Conservation (phyloP, 2,888 invertebrate species). For the Sycophila texana region DNA sequence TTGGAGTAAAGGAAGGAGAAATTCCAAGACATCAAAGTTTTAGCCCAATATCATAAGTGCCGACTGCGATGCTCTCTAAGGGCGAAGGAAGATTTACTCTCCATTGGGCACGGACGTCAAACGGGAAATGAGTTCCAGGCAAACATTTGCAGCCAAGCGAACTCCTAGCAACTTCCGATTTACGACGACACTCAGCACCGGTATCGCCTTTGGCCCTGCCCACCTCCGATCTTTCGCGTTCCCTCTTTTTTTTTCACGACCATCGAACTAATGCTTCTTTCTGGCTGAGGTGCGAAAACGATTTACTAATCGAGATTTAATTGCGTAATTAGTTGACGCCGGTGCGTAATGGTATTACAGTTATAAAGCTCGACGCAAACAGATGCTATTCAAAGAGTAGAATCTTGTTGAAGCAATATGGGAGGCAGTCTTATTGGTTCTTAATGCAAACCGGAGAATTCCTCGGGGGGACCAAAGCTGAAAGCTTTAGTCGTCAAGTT, state of each 20-base stretch:
- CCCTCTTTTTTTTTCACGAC: too few relatives aligned
- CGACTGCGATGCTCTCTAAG: slow-evolving; percentile 4
- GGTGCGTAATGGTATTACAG: slow-evolving; percentile 55
- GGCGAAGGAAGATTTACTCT: slow-evolving; percentile 32
- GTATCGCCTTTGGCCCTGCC: background rate
- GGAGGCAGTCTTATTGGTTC: slow-evolving; percentile 6
- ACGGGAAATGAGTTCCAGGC: slow-evolving; percentile 53
- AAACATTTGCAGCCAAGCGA: slow-evolving; percentile 46
- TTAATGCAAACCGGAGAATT: background rate
- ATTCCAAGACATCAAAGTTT: slow-evolving; percentile 29
- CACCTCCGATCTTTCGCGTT: background rate
- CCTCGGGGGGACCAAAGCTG: background rate
- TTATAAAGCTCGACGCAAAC: slow-evolving; percentile 53
- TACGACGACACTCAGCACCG: too few relatives aligned
- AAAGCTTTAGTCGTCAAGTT: background rate
- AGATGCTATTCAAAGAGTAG: slow-evolving; percentile 3
- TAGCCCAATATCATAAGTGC: slow-evolving; percentile 16
- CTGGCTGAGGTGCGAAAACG: background rate
- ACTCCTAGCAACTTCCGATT: slow-evolving; percentile 38
- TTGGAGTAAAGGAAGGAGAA: background rate
- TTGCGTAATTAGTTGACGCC: slow-evolving; percentile 62
- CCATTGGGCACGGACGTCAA: slow-evolving; percentile 48
- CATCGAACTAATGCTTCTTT: background rate
- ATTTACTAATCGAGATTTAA: slow-evolving; percentile 60
- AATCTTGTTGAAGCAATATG: too few relatives aligned